Base-by-base conservation (phyloP, 2,888 invertebrate genomes). In the Phyto melanocephala region DNA sequence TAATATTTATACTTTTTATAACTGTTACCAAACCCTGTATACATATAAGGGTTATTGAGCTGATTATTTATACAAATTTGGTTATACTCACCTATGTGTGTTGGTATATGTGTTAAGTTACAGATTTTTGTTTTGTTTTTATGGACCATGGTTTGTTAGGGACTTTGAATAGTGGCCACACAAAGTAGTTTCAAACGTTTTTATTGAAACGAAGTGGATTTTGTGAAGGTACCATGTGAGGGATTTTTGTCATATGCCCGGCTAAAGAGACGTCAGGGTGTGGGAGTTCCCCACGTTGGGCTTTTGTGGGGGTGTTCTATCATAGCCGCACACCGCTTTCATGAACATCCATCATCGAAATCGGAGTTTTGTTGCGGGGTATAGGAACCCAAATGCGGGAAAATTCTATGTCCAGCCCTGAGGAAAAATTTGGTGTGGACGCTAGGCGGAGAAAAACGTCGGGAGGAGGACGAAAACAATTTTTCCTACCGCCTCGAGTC, bases 241-340 rank as follows among this genome's bases (percentile, higher is more conserved):
- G 2, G 17, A 47, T 15, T 17, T 6, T 40, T 2, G 6, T 13
- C 40, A 40, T 40, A 1, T 13, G 52, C 24, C 52, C 52, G 52
- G 52, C 52, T 24, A 1, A 13, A 24, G 1, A 24, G 2, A 24
- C 13, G 3, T 47, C 24, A 52, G 52, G 52, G 52, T 52, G 52
- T 52, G 52, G 52, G 52, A 52, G 52, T 52, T 52, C 52, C 52
- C 52, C 52, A n/a, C n/a, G n/a, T n/a, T n/a, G n/a, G n/a, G n/a
- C n/a, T n/a, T n/a, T n/a, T n/a, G n/a, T n/a, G n/a, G 24, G 24
- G 52, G 22, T 52, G 22, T 22, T 22, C 11, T 13, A 1, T 17
- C 0, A 2, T 8, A 15, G 1, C 24, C 52, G 52, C 52, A 52
- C 52, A 52, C 52, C 52, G 24, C 13, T 52, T 4, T 13, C 52